phyloP scores from a whole-genome alignment of 1,140 invertebrate genomes.

The Neomicropteryx cornuta region DNA sequence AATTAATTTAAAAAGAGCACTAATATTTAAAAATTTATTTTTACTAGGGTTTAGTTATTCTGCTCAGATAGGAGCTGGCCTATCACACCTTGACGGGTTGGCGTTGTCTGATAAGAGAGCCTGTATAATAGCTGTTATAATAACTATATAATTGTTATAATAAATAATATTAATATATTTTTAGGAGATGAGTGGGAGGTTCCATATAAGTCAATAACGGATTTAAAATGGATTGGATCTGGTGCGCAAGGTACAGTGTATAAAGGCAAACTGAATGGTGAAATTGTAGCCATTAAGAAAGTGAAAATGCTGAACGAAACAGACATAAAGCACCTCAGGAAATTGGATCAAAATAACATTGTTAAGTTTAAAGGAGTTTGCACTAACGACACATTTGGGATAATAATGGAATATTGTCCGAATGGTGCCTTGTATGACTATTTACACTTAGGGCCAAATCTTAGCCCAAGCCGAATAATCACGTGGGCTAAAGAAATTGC shows the following conservation, averaged over 20 bases:
- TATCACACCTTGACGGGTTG: no score
- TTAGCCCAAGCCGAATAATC: slow-evolving; percentile 74
- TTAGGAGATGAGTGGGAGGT: slow-evolving; percentile 84
- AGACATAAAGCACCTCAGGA: slow-evolving; percentile 86
- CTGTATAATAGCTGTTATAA: no score
- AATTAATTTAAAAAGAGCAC: no score
- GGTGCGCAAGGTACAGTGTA: slow-evolving; percentile 96
- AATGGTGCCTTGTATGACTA: slow-evolving; percentile 90
- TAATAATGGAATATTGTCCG: slow-evolving; percentile 97
- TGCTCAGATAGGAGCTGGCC: no score
- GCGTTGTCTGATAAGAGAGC: no score
- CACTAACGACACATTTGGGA: slow-evolving; percentile 87
- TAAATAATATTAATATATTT: no score
- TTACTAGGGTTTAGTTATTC: no score
- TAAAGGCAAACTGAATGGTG: slow-evolving; percentile 70
- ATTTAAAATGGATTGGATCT: slow-evolving; percentile 86
- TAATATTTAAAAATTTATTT: no score
- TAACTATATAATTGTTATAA: no score
- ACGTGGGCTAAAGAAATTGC: slow-evolving; percentile 95
- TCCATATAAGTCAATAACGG: slow-evolving; percentile 83
- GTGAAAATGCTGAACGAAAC: slow-evolving; percentile 88
- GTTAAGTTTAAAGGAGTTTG: slow-evolving; percentile 94
- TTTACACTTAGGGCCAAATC: slow-evolving; percentile 61
- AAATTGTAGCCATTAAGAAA: slow-evolving; percentile 93
- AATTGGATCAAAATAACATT: slow-evolving; percentile 94